Evolutionary conservation across 2,113 vertebrate species (phyloP), one percentile per base, ranked within the genome.

Genomic region (Semnornis frantzii): DNA sequence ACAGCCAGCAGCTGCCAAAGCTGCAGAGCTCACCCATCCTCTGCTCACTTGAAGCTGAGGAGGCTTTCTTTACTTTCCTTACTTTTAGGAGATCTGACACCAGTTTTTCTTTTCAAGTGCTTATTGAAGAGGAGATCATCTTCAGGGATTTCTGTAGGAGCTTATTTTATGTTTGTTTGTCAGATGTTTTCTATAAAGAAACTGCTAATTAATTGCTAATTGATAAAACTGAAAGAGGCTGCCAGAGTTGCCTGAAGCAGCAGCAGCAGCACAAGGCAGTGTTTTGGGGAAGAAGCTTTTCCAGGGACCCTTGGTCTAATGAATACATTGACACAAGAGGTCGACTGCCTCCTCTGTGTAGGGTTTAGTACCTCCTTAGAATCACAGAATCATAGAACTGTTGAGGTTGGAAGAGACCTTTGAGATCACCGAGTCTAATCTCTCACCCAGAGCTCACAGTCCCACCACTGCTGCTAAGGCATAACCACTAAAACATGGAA

Each of bases 121-220:
- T 8, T 93, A 89, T 94, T 92, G 72, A 92, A 85, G 73, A 89
- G 59, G 46, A 85, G 57, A 21, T 81, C 55, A 89, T 82, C 71
- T 76, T 79, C 70, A 55, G 86, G 77, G 77, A 92, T 46, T 92
- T 84, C 55, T 70, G 10, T 28, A 18, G 50, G 66, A 82, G 82
- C 33, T 96, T 82, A 70, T 95, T 92, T 95, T 74, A 46, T 90
- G 63, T 87, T 92, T 94, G 57, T 91, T 94, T 94, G 70, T 82
- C 78, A 85, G 60, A 59, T 25, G 46, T 20, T 92, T 92, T 71
- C 85, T 71, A 52, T 73, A 87, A 52, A 89, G 78, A 85, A 93
- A 91, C 91, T 91, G 89, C 94, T 95, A 96, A 96, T 95, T 96
- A 91, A 89, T 90, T 84, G 80, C 15, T 88, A 84, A 75, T 84